These are phyloP conservation scores for Berghia stephanieae DNA, from an alignment of 1,140 invertebrate genomes.

Conservation along the genomic window DNA sequence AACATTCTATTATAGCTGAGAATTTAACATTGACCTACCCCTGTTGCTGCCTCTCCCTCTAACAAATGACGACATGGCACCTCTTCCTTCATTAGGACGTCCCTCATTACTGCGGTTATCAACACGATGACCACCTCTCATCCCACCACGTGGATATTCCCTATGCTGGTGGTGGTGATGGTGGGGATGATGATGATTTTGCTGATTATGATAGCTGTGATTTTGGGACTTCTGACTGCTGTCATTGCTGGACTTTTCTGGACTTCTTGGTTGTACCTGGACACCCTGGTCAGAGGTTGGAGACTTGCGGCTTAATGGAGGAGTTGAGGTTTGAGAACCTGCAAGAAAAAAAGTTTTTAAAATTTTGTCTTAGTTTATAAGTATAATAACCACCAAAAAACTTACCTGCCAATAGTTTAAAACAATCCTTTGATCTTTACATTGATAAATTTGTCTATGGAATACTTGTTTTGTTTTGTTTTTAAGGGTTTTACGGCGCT, in stretches of 20 bases:
- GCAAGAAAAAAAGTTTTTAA: too few relatives aligned
- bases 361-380: too few relatives aligned
- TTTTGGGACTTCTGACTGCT: neutral
- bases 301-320: slow-evolving; percentile 59
- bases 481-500: too few relatives aligned
- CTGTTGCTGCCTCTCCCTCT: slow-evolving; percentile 46
- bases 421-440: too few relatives aligned
- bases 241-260: slow-evolving; percentile 22
- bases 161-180: slow-evolving; percentile 53
- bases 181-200: slow-evolving; percentile 23
- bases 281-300: slow-evolving; percentile 84
- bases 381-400: too few relatives aligned
- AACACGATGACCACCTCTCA: slow-evolving; percentile 22
- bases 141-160: slow-evolving; percentile 42
- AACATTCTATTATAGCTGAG: too few relatives aligned
- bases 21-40: too few relatives aligned
- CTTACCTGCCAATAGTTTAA: too few relatives aligned
- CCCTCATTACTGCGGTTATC: slow-evolving; percentile 22
- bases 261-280: slow-evolving; percentile 67
- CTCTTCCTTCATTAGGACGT: slow-evolving; percentile 33
- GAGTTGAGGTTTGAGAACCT: slow-evolving; percentile 75
- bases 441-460: too few relatives aligned
- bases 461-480: too few relatives aligned
- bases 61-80: slow-evolving; percentile 36
- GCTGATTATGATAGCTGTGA: slow-evolving; percentile 32